Base-by-base conservation (phyloP, 1,140 invertebrate genomes). In the Magallana ariakensis region DNA sequence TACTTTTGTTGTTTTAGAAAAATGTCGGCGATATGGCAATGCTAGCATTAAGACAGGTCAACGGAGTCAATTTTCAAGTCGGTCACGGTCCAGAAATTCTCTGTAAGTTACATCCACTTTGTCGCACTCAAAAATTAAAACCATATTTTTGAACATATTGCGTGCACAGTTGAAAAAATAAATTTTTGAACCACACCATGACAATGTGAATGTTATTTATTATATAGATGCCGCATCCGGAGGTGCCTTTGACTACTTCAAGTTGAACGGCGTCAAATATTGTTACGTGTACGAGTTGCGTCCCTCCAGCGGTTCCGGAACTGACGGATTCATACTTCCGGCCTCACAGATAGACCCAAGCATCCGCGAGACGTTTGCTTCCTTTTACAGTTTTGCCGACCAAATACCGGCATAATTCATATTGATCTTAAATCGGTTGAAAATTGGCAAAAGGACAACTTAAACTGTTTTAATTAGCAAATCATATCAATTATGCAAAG, bases 201-300 rank as follows among this genome's bases (percentile, higher is more conserved):
- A 46, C 33, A 46, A 46, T 46, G 33, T 46, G 2, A 5, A 46
- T 4, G 2, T 46, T 4, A 46, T 46, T 46, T 3, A 46, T 46
- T 46, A 4, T 46, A 9, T 53, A 89, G 86, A 89, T 75, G 86
- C 86, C 55, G 88, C 88, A 11, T 87, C 88, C 1, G 88, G 88
- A 13, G 86, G 86, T 19, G 86, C 86, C 1, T 84, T 86, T 22
- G 84, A 89, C 87, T 89, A 89, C 33, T 60, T 86, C 33, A 82
- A 88, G 60, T 66, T 88, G 15, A 58, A 86, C 16, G 82, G 84
- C 2, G 85, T 89, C 54, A 86, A 86, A 53, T 88, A 88, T 70
- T 54, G 85, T 22, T 87, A 85, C 26, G 88, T 87, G 15, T 89
- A 89, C 55, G 90, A 90, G 75, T 84, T 90, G 53, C 75, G 90